A percentile compares a stretch with the other conserved stretches of the same genome.
phyloP scores from a whole-genome alignment of 2,888 invertebrate species.

The Sabellastarte sp. region DNA sequence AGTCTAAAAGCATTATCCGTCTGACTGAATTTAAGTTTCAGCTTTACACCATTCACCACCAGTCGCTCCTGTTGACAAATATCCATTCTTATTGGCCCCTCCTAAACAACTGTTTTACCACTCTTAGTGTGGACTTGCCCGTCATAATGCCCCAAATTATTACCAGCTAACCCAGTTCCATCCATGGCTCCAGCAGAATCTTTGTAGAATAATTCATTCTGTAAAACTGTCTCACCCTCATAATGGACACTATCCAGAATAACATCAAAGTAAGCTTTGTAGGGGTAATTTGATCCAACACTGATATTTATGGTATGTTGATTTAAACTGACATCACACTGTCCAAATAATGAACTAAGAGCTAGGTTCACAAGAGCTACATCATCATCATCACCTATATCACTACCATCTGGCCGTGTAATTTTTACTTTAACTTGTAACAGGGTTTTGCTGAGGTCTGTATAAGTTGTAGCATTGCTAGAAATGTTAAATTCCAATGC shows the following conservation, averaged over 20 bases:
- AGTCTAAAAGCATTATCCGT: not conserved
- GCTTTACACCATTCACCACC: not conserved
- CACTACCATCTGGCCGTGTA: not conserved
- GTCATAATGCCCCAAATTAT: not conserved
- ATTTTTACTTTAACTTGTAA: not conserved
- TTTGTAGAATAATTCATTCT: not conserved
- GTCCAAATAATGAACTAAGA: not conserved
- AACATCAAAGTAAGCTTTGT: not conserved
- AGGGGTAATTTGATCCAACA: not conserved
- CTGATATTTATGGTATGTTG: not conserved
- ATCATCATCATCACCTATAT: not conserved
- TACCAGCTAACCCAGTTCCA: not conserved
- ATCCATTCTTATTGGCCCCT: not conserved
- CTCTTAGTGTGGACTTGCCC: not conserved
- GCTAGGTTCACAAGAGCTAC: not conserved
- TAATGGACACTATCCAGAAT: not conserved
- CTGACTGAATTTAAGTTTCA: not conserved
- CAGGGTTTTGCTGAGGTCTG: not conserved
- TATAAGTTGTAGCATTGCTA: not conserved
- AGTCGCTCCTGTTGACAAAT: not conserved
- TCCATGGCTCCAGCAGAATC: not conserved
- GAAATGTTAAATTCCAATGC: not conserved
- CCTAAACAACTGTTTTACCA: not conserved
- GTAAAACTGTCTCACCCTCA: not conserved
- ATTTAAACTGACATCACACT: not conserved